phyloP scores from a whole-genome alignment of 1,140 invertebrate genomes.

The Drosophila littoralis region DNA sequence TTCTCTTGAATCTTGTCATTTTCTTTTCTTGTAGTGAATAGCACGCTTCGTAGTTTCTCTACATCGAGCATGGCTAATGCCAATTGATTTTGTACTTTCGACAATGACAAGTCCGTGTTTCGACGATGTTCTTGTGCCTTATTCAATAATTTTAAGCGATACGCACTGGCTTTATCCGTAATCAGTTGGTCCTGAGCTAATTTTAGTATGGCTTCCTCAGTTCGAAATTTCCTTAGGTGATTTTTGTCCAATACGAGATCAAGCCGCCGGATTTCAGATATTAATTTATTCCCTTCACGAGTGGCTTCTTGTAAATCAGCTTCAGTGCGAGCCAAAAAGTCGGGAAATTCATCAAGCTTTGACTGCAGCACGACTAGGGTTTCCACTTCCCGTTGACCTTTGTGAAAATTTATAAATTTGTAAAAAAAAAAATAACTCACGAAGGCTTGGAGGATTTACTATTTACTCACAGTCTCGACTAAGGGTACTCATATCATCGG shows the following conservation, averaged over 20 bases:
- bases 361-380: slow-evolving; percentile 84
- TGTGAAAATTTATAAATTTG: neutral
- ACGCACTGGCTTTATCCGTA: slow-evolving; percentile 87
- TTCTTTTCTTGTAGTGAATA: slow-evolving; percentile 52
- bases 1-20: slow-evolving; percentile 44
- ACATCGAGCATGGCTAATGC: slow-evolving; percentile 87
- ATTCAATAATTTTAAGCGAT: slow-evolving; percentile 85
- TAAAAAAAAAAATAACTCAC: neutral
- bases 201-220: slow-evolving; percentile 88
- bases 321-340: slow-evolving; percentile 87
- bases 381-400: slow-evolving; percentile 75
- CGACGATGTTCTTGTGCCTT: slow-evolving; percentile 84
- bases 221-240: slow-evolving; percentile 85
- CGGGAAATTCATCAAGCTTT: slow-evolving; percentile 85
- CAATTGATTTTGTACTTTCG: slow-evolving; percentile 87
- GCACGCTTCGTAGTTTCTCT: slow-evolving; percentile 85
- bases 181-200: slow-evolving; percentile 89
- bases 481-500: slow-evolving; percentile 86
- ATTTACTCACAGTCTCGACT: slow-evolving; percentile 76
- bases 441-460: too few relatives aligned
- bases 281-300: slow-evolving; percentile 65
- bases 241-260: slow-evolving; percentile 85
- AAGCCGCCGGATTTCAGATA: slow-evolving; percentile 59
- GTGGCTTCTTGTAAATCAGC: slow-evolving; percentile 86
- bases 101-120: slow-evolving; percentile 86